phyloP scores from a whole-genome alignment of 2,888 invertebrate species.

The Fragum sueziense region DNA sequence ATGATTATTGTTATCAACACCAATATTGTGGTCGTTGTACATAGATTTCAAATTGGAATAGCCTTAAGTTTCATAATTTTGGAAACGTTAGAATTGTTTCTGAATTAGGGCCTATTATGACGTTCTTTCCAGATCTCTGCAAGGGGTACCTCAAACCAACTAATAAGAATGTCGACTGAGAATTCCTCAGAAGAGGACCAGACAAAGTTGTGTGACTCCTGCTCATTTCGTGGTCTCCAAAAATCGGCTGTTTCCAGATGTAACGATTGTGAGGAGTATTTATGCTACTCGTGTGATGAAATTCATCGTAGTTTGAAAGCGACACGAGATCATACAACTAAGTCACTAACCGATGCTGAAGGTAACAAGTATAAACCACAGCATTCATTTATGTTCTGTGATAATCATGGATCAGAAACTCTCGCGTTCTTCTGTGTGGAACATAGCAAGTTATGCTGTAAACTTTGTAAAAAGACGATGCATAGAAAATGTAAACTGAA shows the following conservation, averaged over 20 bases:
- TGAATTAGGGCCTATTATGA: no score
- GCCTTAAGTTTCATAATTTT: no score
- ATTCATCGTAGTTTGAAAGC: slow-evolving; percentile 14
- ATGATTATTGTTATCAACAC: no score
- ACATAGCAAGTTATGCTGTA: background rate
- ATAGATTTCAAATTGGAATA: no score
- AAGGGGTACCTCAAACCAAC: no score
- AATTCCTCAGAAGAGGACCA: background rate
- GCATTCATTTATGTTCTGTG: background rate
- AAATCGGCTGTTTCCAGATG: background rate
- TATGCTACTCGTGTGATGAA: background rate
- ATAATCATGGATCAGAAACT: background rate
- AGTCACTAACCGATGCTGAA: background rate
- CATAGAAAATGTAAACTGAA: background rate
- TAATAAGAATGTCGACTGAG: no score
- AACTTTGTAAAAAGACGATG: background rate
- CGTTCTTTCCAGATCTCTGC: no score
- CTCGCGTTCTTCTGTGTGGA: background rate
- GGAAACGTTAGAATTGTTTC: no score
- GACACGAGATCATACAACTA: background rate
- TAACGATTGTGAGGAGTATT: background rate
- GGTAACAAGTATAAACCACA: no score
- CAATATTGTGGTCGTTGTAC: no score
- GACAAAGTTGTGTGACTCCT: slow-evolving; percentile 1
- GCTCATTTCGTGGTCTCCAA: background rate